Evolutionary conservation across 2,888 invertebrate genomes (phyloP), one percentile per base, ranked within the genome.

Genomic region (Dynastes hyllus): DNA sequence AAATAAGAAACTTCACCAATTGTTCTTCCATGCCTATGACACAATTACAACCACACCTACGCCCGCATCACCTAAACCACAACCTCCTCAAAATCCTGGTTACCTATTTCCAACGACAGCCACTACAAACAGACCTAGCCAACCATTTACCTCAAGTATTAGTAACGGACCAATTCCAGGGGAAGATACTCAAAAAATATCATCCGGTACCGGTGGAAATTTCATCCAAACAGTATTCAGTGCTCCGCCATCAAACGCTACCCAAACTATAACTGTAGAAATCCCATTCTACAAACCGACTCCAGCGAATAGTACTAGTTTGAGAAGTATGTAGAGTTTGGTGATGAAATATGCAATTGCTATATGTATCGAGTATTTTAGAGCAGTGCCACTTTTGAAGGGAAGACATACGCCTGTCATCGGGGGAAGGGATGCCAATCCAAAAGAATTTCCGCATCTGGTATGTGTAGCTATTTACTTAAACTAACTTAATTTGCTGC

Each of bases 381-480:
- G 16, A 9, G 22, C 16, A 16, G 51, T 69, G 9, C 69, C 45
- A 22, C 13, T 69, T 8, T 27, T 50, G 13, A 69, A 69, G 11
- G 69, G 50, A 27, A 16, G 16, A 45, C 69, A 69, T 11, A 69
- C 69, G 0, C 69, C 69, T 3, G 70, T 77, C 1, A 58, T 77
- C 22, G 77, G 77, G 13, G 77, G 77, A 37, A 53, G 37, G 9
- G 16, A 70, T 45, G 69, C 78, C 8, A 53, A 9, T 5, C 50
- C 71, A 22, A 27, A 61, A 45, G 70, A 70, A 50, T 78, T 78
- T 61, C 70, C 63, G 13, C 78, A 78, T 51, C 22, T 78, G 78
- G 78, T 78, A 78, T 13, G 53, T 22, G 4, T 4, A 13, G 9
- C 11, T 6, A 58, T 58, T 61, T 16, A 73, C 9, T 73, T 32